Conservation (phyloP, 2,797 vertebrate species). For the Fratercula arctica region DNA sequence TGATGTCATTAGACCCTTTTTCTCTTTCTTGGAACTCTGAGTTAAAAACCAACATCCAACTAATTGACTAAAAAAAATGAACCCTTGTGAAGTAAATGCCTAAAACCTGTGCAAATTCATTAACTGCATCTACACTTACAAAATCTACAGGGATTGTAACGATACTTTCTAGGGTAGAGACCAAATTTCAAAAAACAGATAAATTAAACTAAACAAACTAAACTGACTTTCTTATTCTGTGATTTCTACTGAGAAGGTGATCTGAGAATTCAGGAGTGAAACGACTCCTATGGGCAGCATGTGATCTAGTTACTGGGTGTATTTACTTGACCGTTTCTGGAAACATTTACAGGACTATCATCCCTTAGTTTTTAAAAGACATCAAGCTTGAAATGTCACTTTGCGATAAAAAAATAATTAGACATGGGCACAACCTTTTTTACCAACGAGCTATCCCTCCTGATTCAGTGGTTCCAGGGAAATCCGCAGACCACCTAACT, state of each 20-base stretch:
- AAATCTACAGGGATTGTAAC: not conserved
- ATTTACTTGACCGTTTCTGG: not conserved
- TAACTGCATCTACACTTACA: not conserved
- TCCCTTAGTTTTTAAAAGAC: not conserved
- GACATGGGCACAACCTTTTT: not conserved
- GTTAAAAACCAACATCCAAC: not conserved
- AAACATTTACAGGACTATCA: not conserved
- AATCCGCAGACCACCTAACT: not conserved
- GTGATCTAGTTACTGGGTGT: not conserved
- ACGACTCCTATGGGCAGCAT: not conserved
- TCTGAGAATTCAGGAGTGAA: not conserved
- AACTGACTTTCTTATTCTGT: not conserved
- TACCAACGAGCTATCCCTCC: not conserved
- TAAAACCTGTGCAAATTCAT: not conserved
- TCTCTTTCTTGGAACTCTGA: not conserved
- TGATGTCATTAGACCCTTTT: not conserved
- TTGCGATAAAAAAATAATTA: not conserved
- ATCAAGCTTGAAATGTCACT: not conserved
- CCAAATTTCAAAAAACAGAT: not conserved
- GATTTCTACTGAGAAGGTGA: not conserved
- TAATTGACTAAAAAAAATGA: not conserved
- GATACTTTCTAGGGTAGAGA: not conserved
- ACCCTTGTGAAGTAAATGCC: not conserved
- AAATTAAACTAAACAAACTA: not conserved
- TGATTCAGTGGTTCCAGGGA: not conserved